Evolutionary conservation across 2,113 vertebrate genomes (phyloP).

Genomic region (Nyctibius bracteatus): DNA sequence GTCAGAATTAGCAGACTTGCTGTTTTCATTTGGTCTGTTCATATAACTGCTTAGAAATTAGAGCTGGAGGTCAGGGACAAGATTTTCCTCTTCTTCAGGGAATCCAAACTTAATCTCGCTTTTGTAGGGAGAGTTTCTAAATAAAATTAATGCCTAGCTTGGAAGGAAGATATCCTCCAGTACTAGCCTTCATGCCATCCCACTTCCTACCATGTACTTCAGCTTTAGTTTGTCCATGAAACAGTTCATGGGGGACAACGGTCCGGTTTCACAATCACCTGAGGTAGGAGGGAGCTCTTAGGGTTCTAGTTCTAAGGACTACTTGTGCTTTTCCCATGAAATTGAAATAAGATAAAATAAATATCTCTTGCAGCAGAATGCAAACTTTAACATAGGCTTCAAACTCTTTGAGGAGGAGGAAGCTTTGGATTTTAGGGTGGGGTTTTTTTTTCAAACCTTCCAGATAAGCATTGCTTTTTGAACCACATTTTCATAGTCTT

Average conservation of each 20-base stretch:
- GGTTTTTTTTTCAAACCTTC: neutral
- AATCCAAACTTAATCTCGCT: neutral
- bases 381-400: neutral
- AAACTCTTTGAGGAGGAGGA: neutral
- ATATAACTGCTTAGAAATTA: neutral
- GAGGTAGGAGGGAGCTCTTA: neutral
- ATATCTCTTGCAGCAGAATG: neutral
- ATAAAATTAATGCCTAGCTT: neutral
- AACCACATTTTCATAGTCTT: neutral
- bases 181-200: neutral
- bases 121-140: neutral
- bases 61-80: neutral
- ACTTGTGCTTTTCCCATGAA: neutral
- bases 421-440: neutral
- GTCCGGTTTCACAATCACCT: neutral
- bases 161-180: neutral
- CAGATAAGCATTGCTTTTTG: neutral
- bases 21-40: neutral
- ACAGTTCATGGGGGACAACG: rapidly evolving
- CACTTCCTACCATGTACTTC: neutral
- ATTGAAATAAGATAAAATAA: neutral
- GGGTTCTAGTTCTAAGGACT: neutral
- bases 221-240: neutral
- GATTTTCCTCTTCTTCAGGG: neutral
- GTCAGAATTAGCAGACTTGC: neutral